These are phyloP conservation scores for Ornithoptera alexandrae DNA, from an alignment of 2,888 invertebrate genomes.

Conservation along the genomic window DNA sequence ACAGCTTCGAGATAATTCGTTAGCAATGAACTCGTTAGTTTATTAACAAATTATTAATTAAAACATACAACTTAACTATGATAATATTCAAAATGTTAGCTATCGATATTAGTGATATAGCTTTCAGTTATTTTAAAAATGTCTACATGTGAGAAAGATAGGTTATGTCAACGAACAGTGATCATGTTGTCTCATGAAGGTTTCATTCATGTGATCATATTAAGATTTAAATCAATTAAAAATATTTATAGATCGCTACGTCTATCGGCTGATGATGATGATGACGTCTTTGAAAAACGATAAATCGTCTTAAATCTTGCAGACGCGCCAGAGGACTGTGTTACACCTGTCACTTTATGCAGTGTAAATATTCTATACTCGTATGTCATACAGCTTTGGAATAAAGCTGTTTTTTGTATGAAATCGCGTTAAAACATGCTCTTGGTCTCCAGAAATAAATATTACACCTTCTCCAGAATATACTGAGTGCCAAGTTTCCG, in stretches of 20 bases:
- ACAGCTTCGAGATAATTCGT: no score
- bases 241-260: neutral
- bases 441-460: slow-evolving; percentile 75
- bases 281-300: slow-evolving; percentile 2
- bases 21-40: no score
- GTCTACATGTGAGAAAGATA: no score
- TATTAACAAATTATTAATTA: no score
- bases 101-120: no score
- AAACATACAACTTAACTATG: no score
- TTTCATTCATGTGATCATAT: no score
- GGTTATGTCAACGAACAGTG: no score
- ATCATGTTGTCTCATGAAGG: no score
- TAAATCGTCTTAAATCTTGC: neutral
- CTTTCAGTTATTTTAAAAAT: no score
- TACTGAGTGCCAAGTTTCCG: slow-evolving; percentile 63
- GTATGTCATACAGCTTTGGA: slow-evolving; percentile 33
- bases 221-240: no score
- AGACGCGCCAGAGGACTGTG: slow-evolving; percentile 14
- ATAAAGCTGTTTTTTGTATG: slow-evolving; percentile 44
- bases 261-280: neutral
- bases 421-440: slow-evolving; percentile 51
- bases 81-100: no score
- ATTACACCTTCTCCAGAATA: slow-evolving; percentile 68
- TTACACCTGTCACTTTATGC: slow-evolving; percentile 22
- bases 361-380: slow-evolving; percentile 6